Evolutionary conservation across 2,797 vertebrate species (phyloP).

Genomic region (Sphenodon punctatus): DNA sequence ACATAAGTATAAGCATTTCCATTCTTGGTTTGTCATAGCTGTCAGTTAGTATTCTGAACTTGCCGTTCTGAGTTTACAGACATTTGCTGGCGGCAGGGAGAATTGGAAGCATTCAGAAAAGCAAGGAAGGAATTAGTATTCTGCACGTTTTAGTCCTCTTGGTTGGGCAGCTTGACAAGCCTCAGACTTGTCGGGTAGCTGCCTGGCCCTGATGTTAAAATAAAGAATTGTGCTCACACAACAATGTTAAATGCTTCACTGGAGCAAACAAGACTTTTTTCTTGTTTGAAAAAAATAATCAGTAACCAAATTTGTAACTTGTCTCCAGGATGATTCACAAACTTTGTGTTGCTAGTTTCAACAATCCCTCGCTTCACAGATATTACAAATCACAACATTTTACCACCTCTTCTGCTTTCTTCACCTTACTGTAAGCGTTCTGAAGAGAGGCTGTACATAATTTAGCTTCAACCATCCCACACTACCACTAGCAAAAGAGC

Average conservation of each 20-base stretch:
- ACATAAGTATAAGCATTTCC: not conserved
- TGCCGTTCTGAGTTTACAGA: not conserved
- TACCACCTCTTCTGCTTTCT: not conserved
- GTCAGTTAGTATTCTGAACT: not conserved
- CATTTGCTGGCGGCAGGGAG: rapidly evolving
- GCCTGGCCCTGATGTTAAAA: not conserved
- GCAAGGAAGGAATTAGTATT: not conserved
- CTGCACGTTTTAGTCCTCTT: not conserved
- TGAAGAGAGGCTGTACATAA: not conserved
- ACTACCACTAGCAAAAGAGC: not conserved
- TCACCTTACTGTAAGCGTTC: not conserved
- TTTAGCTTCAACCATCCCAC: not conserved
- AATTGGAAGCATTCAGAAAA: not conserved
- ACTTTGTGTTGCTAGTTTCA: not conserved
- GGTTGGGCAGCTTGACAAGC: not conserved
- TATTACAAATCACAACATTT: not conserved
- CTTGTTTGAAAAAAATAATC: not conserved
- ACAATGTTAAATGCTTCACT: not conserved
- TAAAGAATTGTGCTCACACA: not conserved
- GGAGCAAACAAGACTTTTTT: not conserved
- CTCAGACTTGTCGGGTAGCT: not conserved
- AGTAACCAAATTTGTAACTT: not conserved
- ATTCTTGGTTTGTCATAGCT: not conserved
- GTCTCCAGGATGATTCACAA: not conserved
- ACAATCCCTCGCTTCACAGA: not conserved